Conservation (phyloP, 2,797 vertebrate species). For the Florisuga fusca region DNA sequence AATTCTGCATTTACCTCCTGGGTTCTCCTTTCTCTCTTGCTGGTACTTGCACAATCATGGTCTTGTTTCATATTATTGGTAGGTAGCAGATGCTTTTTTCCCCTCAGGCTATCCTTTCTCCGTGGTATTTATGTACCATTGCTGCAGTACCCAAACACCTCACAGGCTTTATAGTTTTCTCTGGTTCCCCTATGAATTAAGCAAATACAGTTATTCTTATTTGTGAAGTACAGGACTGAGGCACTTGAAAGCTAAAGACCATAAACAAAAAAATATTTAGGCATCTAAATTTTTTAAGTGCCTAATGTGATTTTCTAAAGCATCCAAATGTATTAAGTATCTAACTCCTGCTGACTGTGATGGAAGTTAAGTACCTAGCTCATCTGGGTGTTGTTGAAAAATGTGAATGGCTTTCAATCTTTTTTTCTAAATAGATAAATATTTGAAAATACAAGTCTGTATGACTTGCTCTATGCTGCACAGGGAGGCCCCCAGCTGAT, state of each 20-base stretch:
- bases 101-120: not conserved
- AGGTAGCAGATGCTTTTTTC: not conserved
- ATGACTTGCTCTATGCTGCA: not conserved
- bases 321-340: constrained; percentile 21
- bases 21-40: not conserved
- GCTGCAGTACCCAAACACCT: not conserved
- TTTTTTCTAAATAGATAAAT: not conserved
- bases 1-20: not conserved
- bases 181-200: not conserved
- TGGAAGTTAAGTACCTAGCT: constrained; percentile 9
- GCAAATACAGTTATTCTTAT: not conserved
- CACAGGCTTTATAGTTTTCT: not conserved
- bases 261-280: constrained; percentile 17
- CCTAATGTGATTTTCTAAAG: constrained; percentile 28
- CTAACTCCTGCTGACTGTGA: not conserved
- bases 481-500: not conserved
- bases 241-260: not conserved
- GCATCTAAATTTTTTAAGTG: not conserved
- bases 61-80: not conserved
- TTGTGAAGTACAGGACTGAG: not conserved
- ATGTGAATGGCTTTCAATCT: not conserved
- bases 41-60: not conserved
- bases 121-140: not conserved
- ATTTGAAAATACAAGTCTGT: not conserved
- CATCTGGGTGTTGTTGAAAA: not conserved